Conservation (phyloP, 2,113 vertebrate genomes). For the Dasyornis broadbenti region DNA sequence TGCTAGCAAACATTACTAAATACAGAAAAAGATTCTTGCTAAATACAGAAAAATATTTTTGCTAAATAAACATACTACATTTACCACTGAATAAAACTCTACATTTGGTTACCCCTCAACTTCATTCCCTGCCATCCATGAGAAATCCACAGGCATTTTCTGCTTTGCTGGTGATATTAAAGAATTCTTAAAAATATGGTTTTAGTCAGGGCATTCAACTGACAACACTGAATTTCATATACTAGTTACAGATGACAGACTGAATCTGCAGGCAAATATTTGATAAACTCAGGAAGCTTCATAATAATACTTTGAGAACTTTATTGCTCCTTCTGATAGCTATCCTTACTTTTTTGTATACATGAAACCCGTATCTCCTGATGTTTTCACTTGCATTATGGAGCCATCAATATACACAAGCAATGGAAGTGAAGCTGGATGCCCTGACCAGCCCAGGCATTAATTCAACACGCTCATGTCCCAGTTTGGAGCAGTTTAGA, state of each 20-base stretch:
- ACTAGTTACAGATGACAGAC: neutral
- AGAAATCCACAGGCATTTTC: neutral
- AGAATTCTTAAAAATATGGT: neutral
- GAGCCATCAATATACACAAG: neutral
- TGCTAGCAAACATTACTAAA: conserved; percentile 28
- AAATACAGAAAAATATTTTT: conserved; percentile 18
- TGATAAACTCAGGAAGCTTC: neutral
- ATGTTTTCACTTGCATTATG: neutral
- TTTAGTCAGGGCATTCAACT: neutral
- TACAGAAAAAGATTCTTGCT: neutral
- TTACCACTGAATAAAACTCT: neutral
- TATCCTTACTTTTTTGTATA: neutral
- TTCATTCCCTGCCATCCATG: neutral
- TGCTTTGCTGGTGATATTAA: neutral
- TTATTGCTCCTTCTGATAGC: neutral
- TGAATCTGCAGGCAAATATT: neutral
- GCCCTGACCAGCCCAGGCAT: neutral
- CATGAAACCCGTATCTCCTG: neutral
- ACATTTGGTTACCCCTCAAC: neutral
- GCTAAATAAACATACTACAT: conserved; percentile 1
- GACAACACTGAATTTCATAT: neutral
- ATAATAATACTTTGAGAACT: neutral
- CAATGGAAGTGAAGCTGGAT: neutral
- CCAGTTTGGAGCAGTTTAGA: neutral
- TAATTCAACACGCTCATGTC: neutral